These are phyloP conservation scores for Nipponacmea schrenckii DNA, from an alignment of 2,888 invertebrate species.

Conservation along the genomic window DNA sequence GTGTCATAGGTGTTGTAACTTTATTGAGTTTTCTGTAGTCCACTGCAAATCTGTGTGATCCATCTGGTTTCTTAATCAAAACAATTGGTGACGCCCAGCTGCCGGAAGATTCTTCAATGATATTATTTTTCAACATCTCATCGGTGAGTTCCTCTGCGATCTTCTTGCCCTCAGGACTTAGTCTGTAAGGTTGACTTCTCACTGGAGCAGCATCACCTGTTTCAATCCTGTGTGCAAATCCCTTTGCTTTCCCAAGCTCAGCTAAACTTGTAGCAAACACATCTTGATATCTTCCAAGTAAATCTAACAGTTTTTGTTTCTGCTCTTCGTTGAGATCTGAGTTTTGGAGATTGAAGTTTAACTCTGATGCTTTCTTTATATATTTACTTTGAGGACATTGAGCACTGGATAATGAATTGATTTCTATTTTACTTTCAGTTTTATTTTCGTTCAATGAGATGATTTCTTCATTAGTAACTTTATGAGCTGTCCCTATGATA, in stretches of 20 bases:
- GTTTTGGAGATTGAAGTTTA: conserved; percentile 15
- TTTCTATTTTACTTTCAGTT: too few species aligned
- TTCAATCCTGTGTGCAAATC: conserved; percentile 31
- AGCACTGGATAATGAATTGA: not conserved
- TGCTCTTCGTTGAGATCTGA: conserved; percentile 10
- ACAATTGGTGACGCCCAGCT: conserved; percentile 34
- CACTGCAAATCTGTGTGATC: conserved; percentile 32
- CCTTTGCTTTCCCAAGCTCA: conserved; percentile 28
- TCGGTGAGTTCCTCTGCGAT: conserved; percentile 27
- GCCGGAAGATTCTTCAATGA: not conserved
- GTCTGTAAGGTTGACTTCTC: conserved; percentile 22
- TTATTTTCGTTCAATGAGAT: too few species aligned
- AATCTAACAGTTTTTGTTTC: not conserved
- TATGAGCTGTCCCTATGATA: too few species aligned
- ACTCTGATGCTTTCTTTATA: not conserved
- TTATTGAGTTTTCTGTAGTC: conserved; percentile 33
- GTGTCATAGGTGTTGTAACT: conserved; percentile 29
- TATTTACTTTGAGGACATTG: not conserved
- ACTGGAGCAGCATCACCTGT: conserved; percentile 30
- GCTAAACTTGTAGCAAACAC: conserved; percentile 23
- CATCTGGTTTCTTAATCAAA: conserved; percentile 29
- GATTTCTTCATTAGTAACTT: too few species aligned
- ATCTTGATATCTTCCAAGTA: conserved; percentile 2
- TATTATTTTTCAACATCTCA: conserved; percentile 30
- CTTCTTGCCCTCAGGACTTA: conserved; percentile 22